Conservation (phyloP, 2,888 invertebrate species). For the Sphaerophoria taeniata region DNA sequence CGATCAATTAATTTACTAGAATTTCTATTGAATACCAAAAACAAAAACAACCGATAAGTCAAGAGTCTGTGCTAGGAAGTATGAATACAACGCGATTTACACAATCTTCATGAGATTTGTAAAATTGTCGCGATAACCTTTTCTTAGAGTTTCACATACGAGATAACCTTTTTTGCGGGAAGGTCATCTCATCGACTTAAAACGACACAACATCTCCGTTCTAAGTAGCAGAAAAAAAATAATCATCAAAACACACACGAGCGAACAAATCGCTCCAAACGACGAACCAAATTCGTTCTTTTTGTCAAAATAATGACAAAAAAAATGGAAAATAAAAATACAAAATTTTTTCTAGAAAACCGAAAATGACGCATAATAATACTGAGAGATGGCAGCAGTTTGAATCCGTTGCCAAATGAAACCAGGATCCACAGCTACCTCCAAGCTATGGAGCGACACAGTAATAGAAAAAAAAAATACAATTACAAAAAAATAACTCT, state of each 20-base stretch:
- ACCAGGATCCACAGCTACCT: too few species aligned
- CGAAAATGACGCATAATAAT: too few species aligned
- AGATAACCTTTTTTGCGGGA: background rate
- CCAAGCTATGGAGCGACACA: too few species aligned
- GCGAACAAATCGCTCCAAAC: conserved; percentile 41
- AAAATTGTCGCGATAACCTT: background rate
- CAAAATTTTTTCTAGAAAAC: background rate
- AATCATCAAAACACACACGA: conserved; percentile 32
- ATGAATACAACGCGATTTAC: background rate
- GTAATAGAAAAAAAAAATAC: too few species aligned
- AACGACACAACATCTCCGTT: conserved; percentile 18
- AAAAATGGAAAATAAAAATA: background rate
- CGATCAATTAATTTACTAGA: background rate
- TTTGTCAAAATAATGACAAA: conserved; percentile 21
- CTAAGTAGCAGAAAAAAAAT: conserved; percentile 12
- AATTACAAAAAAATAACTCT: too few species aligned
- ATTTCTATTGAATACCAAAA: too few species aligned
- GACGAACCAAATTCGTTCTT: too few species aligned
- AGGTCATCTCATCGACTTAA: background rate
- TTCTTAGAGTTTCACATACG: background rate
- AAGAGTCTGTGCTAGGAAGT: background rate
- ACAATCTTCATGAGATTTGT: background rate
- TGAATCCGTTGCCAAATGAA: too few species aligned
- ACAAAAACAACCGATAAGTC: too few species aligned
- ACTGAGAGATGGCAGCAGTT: too few species aligned